phyloP scores from a whole-genome alignment of 2,113 vertebrate species.

The Phyllopteryx taeniolatus region DNA sequence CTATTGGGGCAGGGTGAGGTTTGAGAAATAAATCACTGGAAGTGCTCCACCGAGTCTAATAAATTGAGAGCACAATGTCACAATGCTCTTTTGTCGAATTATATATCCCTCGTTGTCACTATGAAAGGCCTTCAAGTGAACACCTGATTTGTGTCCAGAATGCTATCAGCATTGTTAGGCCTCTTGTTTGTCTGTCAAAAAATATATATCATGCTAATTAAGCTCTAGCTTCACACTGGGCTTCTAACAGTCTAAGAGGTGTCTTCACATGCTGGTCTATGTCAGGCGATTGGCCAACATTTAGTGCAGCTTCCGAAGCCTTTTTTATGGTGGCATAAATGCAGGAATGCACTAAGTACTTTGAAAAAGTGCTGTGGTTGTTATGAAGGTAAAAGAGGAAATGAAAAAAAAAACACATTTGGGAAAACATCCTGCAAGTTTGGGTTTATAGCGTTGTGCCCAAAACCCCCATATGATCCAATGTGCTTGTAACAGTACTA shows the following conservation, averaged over 20 bases:
- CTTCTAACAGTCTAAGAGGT: background rate
- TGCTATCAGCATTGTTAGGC: background rate
- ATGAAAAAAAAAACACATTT: background rate
- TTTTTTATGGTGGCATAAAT: background rate
- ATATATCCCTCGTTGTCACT: background rate
- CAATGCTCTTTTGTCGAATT: slow-evolving; percentile 16
- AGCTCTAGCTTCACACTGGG: background rate
- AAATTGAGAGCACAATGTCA: slow-evolving; percentile 18
- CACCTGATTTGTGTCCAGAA: slow-evolving; percentile 8
- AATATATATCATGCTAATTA: background rate
- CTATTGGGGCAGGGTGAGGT: slow-evolving; percentile 13
- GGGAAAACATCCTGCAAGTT: background rate
- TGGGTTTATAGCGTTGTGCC: background rate
- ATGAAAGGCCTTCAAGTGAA: background rate
- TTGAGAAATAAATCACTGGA: slow-evolving; percentile 15
- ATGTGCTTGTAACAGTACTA: background rate
- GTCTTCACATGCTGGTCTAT: background rate
- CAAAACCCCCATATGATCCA: background rate
- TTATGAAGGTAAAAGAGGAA: background rate
- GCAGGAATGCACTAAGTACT: slow-evolving; percentile 1
- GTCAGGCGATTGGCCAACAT: background rate
- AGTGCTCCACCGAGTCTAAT: background rate
- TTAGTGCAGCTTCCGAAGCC: background rate
- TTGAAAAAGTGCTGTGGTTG: background rate
- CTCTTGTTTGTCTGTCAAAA: background rate